Conservation (phyloP, 1,140 invertebrate species). For the Asbolus verrucosus region DNA sequence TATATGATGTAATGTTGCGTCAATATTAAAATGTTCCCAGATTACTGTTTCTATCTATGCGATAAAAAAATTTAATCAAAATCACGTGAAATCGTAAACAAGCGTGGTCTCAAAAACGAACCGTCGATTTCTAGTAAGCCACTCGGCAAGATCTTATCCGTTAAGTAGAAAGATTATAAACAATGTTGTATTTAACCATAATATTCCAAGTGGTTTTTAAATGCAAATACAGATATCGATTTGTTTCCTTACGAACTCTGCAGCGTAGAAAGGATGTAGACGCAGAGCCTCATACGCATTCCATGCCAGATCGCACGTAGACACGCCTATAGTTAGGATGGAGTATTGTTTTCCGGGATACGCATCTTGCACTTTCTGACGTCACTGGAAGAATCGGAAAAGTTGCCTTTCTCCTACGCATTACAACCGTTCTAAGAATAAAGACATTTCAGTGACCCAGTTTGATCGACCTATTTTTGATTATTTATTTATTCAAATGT, state of each 20-base stretch:
- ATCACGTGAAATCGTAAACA: not conserved
- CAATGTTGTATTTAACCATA: too few relatives aligned
- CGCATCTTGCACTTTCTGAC: constrained; percentile 6
- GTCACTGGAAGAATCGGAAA: constrained; percentile 16
- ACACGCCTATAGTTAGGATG: not conserved
- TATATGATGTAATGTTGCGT: too few relatives aligned
- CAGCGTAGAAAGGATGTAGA: constrained; percentile 2
- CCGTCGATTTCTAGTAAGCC: not conserved
- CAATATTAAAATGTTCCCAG: too few relatives aligned
- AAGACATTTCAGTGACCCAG: too few relatives aligned
- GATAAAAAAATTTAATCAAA: not conserved
- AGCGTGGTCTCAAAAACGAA: not conserved
- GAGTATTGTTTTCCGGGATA: not conserved
- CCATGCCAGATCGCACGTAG: constrained; percentile 38
- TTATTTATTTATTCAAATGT: not conserved
- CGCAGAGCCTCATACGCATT: not conserved
- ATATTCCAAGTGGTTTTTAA: too few relatives aligned
- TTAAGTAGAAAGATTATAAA: too few relatives aligned
- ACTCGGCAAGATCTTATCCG: too few relatives aligned
- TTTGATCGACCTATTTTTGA: not conserved
- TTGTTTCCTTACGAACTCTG: not conserved
- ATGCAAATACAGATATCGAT: not conserved
- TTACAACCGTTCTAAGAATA: not conserved
- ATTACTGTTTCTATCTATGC: too few relatives aligned
- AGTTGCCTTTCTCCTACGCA: not conserved